Conservation (phyloP, 2,888 invertebrate species). For the Cordilura impudica region DNA sequence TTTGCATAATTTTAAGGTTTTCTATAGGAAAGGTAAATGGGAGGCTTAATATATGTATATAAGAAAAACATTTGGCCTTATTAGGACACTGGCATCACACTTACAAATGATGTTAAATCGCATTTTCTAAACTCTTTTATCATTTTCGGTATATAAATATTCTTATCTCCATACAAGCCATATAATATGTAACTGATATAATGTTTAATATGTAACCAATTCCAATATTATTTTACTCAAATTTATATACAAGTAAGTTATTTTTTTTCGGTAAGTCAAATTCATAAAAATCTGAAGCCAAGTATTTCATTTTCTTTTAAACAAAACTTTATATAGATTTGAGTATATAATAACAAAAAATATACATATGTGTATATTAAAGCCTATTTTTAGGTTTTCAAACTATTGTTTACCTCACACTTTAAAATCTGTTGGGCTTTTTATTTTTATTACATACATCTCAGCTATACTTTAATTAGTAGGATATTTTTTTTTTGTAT, state of each 20-base stretch:
- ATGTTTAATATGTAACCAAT: neutral
- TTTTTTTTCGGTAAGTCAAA: too few species aligned
- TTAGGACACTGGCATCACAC: neutral
- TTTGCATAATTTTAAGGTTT: neutral
- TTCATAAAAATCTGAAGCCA: too few species aligned
- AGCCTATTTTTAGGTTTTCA: neutral
- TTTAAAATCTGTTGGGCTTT: neutral
- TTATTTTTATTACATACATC: neutral
- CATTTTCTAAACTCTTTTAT: neutral
- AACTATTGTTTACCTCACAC: neutral
- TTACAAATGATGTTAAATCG: neutral
- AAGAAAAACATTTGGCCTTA: neutral
- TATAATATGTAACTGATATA: neutral
- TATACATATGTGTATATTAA: neutral
- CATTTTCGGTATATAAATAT: neutral
- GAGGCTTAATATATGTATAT: too few species aligned
- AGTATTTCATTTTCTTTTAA: too few species aligned
- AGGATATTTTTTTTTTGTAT: constrained; percentile 18
- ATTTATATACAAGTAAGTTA: too few species aligned
- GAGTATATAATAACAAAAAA: too few species aligned
- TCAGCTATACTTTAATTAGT: constrained; percentile 39
- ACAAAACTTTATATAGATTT: too few species aligned
- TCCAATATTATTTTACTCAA: neutral
- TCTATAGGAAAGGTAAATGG: neutral
- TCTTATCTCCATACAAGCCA: neutral